Evolutionary conservation across 2,888 invertebrate genomes (phyloP).

Genomic region (Limnephilus rhombicus): DNA sequence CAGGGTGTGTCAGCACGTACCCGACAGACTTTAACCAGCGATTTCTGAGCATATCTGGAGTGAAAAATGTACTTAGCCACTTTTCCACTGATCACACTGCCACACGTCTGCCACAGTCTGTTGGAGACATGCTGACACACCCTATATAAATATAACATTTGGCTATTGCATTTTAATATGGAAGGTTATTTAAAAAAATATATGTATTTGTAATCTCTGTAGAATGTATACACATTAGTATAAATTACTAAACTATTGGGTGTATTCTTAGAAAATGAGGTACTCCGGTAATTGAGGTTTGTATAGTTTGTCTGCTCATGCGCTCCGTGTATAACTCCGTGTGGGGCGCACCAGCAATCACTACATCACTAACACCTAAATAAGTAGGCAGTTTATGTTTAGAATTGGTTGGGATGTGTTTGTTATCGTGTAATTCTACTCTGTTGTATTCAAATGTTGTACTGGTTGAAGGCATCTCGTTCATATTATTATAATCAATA

Average conservation of each 20-base stretch:
- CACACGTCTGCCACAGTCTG: too few relatives aligned
- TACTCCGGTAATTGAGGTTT: slow-evolving; percentile 66
- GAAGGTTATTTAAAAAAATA: slow-evolving; percentile 76
- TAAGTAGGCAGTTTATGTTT: slow-evolving; percentile 46
- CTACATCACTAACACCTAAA: slow-evolving; percentile 46
- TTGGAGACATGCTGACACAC: too few relatives aligned
- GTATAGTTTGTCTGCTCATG: slow-evolving; percentile 23
- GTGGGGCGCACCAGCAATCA: slow-evolving; percentile 26
- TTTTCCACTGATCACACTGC: too few relatives aligned
- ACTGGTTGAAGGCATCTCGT: slow-evolving; percentile 79
- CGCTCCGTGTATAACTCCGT: slow-evolving; percentile 38
- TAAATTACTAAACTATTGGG: slow-evolving; percentile 63
- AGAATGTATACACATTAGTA: slow-evolving; percentile 58
- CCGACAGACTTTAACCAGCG: too few relatives aligned
- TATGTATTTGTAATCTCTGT: slow-evolving; percentile 74
- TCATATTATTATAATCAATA: slow-evolving; percentile 67
- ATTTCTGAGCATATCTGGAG: too few relatives aligned
- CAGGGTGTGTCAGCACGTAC: too few relatives aligned
- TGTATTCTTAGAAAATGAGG: slow-evolving; percentile 66
- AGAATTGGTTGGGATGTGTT: slow-evolving; percentile 47
- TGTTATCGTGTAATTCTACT: slow-evolving; percentile 37
- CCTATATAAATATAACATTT: slow-evolving; percentile 62
- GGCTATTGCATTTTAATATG: slow-evolving; percentile 78
- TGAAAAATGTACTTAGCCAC: too few relatives aligned
- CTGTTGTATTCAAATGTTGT: slow-evolving; percentile 72